A percentile compares a stretch with the other conserved stretches of the same genome.
Evolutionary conservation across 2,113 vertebrate species (phyloP).

Genomic region (Ceyx melanurus): DNA sequence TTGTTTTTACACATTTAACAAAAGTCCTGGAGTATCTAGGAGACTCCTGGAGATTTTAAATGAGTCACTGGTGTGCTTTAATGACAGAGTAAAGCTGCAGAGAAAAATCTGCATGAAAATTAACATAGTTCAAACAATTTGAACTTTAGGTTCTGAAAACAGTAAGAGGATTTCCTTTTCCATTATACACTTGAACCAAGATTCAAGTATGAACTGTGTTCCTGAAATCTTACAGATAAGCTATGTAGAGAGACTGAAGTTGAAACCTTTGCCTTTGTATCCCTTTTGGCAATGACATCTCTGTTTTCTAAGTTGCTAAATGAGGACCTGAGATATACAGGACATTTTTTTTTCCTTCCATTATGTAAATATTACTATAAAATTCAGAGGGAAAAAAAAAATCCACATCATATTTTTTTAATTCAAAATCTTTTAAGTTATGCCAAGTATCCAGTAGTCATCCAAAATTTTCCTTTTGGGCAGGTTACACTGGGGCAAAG

Average conservation of each 20-base stretch:
- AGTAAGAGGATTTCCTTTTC: background rate
- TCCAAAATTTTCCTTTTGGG: background rate
- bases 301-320: background rate
- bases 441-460: background rate
- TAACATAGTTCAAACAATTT: background rate
- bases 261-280: background rate
- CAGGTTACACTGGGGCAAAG: background rate
- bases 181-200: background rate
- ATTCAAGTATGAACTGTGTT: background rate
- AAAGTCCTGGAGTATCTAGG: background rate
- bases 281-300: background rate
- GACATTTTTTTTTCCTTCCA: background rate
- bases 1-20: background rate
- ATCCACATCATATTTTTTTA: background rate
- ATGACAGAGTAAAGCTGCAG: background rate
- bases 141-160: background rate
- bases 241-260: background rate
- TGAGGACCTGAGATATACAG: background rate
- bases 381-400: background rate
- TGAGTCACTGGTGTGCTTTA: background rate
- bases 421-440: background rate
- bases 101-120: background rate
- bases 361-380: background rate
- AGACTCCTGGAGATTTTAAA: background rate
- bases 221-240: background rate